Conservation (phyloP, 2,888 invertebrate species). For the Campoletis raptor region DNA sequence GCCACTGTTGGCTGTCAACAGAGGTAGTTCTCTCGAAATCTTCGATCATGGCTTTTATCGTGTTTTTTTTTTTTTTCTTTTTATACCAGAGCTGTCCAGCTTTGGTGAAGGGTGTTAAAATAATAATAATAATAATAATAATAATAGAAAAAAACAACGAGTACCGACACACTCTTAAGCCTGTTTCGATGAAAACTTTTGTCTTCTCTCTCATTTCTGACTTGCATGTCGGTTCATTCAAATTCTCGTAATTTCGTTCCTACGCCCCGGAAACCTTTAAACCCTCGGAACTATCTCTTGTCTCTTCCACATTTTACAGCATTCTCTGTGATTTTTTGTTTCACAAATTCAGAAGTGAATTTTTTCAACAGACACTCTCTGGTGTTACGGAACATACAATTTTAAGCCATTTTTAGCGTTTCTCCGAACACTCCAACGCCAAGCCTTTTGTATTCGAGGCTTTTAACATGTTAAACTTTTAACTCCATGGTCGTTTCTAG, state of each 20-base stretch:
- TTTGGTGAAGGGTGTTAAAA: neutral
- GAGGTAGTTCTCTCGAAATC: conserved; percentile 38
- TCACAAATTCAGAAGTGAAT: neutral
- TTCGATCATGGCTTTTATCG: conserved; percentile 10
- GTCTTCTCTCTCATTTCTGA: neutral
- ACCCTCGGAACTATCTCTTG: conserved; percentile 68
- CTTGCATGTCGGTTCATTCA: neutral
- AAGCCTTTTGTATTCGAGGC: neutral
- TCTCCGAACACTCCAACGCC: neutral
- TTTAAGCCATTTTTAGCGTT: neutral
- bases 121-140: neutral
- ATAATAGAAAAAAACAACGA: conserved; percentile 1
- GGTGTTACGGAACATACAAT: neutral
- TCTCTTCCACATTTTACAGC: conserved; percentile 53
- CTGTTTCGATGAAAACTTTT: conserved; percentile 17
- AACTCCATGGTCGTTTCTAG: neutral
- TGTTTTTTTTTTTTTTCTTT: conserved; percentile 28
- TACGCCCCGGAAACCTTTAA: conserved; percentile 76
- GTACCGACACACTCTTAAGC: conserved; percentile 16
- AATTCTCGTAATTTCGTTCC: conserved; percentile 23
- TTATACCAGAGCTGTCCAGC: conserved; percentile 15
- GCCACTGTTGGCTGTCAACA: conserved; percentile 17
- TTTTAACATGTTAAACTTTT: neutral
- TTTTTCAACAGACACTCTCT: conserved; percentile 1
- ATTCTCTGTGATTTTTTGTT: conserved; percentile 15